Evolutionary conservation across 2,113 vertebrate genomes (phyloP).

Genomic region (Pachypanchax playfairii): DNA sequence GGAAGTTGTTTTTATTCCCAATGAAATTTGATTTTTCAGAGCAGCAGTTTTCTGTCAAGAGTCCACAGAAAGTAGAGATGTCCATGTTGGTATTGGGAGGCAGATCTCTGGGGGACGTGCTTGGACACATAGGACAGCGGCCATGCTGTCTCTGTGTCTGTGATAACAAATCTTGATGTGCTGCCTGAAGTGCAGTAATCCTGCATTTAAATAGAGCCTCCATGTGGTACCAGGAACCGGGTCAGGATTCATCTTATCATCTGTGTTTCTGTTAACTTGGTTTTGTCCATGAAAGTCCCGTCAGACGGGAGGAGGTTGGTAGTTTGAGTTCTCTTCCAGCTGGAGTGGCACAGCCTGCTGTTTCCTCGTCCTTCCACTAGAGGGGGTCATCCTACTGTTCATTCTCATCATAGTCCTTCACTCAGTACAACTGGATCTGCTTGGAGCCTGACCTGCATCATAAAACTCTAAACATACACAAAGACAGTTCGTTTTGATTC

Average conservation of each 20-base stretch:
- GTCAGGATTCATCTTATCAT: no score
- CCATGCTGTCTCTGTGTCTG: conserved; percentile 25
- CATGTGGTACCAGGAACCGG: not conserved
- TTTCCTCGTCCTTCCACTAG: conserved; percentile 48
- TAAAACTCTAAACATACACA: no score
- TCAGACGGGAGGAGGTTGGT: no score
- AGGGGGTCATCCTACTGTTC: conserved; percentile 48
- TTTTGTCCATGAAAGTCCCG: not conserved
- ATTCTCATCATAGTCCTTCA: not conserved
- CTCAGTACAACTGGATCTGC: no score
- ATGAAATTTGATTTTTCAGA: not conserved
- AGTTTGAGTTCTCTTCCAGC: not conserved
- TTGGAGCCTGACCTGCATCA: no score
- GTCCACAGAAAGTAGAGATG: no score
- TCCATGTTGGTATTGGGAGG: no score
- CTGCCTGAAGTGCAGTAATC: conserved; percentile 37
- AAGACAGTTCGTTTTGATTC: no score
- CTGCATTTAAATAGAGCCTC: conserved; percentile 30
- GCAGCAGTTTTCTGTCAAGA: no score
- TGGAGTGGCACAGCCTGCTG: conserved; percentile 1
- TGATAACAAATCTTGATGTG: conserved; percentile 22
- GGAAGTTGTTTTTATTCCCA: not conserved
- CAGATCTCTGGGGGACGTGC: not conserved
- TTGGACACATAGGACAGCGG: not conserved
- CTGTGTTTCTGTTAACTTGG: not conserved